Percentiles rank a stretch among this genome's conserved stretches.
These are phyloP conservation scores for Melanerpes formicivorus DNA, from an alignment of 2,113 vertebrate species.

Conservation along the genomic window DNA sequence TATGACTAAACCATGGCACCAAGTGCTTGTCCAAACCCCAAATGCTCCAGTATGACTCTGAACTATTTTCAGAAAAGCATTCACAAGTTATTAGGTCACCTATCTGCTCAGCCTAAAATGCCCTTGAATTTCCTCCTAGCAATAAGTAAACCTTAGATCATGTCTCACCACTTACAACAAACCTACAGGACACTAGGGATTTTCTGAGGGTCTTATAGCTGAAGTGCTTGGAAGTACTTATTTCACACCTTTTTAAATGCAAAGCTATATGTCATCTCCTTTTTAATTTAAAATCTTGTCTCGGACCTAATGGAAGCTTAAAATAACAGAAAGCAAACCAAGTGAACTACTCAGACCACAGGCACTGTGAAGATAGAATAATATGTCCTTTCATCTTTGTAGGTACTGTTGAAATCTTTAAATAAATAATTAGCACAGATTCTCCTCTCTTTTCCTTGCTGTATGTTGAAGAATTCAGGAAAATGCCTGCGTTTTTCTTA, in stretches of 20 bases:
- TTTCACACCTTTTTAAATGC: background rate
- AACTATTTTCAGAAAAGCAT: background rate
- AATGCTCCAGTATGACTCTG: background rate
- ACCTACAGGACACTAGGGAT: background rate
- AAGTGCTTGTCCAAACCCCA: too few species aligned
- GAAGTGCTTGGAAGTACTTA: background rate
- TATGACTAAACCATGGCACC: too few species aligned
- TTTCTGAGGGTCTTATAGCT: background rate
- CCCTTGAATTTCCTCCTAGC: background rate
- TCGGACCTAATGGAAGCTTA: background rate
- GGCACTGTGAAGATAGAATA: background rate
- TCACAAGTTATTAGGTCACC: background rate
- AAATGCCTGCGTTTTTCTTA: background rate
- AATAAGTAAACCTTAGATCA: background rate
- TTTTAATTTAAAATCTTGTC: background rate
- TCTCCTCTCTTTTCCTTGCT: background rate
- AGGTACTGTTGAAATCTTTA: background rate
- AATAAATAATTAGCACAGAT: background rate
- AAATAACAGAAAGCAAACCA: background rate
- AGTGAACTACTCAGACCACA: background rate
- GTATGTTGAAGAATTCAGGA: background rate
- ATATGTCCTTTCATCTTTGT: background rate
- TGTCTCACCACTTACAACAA: background rate
- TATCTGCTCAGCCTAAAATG: background rate
- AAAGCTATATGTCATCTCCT: background rate